phyloP scores from a whole-genome alignment of 2,797 vertebrate species.

The Xerus rutilus region DNA sequence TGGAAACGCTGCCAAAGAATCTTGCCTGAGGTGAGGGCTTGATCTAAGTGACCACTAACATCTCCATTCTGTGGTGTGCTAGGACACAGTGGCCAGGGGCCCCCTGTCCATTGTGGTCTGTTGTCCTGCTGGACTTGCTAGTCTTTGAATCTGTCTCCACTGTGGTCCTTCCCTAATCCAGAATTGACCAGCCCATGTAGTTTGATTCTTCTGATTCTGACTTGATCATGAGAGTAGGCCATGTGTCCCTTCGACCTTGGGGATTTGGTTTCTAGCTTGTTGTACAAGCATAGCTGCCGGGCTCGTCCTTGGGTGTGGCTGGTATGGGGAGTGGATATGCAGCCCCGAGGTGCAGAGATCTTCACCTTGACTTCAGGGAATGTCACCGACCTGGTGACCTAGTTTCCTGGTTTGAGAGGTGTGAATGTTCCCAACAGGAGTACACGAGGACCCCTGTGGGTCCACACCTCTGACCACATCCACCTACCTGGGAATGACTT shows the following conservation, averaged over 20 bases:
- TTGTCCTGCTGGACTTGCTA: not conserved
- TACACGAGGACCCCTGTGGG: not conserved
- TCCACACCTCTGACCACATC: not conserved
- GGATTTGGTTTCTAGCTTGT: not conserved
- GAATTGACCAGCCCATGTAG: not conserved
- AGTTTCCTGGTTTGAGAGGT: not conserved
- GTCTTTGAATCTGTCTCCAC: not conserved
- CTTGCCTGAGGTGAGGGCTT: not conserved
- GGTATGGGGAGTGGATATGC: too few species aligned
- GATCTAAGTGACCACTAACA: not conserved
- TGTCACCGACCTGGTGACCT: not conserved
- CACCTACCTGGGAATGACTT: rapidly evolving
- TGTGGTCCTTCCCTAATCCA: not conserved
- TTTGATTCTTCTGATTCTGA: not conserved
- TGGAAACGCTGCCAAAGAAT: not conserved
- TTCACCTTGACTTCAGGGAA: not conserved
- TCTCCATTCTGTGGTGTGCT: not conserved
- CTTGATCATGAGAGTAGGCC: too few species aligned
- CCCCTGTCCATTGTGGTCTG: not conserved
- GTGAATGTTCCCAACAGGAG: not conserved
- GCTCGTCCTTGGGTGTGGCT: not conserved
- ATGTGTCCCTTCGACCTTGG: not conserved
- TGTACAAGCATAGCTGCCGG: rapidly evolving
- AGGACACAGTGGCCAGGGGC: not conserved
- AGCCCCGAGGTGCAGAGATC: not conserved